Percentiles rank a stretch among this genome's conserved stretches.
Conservation (phyloP, 1,140 invertebrate species). For the Globodera rostochiensis region DNA sequence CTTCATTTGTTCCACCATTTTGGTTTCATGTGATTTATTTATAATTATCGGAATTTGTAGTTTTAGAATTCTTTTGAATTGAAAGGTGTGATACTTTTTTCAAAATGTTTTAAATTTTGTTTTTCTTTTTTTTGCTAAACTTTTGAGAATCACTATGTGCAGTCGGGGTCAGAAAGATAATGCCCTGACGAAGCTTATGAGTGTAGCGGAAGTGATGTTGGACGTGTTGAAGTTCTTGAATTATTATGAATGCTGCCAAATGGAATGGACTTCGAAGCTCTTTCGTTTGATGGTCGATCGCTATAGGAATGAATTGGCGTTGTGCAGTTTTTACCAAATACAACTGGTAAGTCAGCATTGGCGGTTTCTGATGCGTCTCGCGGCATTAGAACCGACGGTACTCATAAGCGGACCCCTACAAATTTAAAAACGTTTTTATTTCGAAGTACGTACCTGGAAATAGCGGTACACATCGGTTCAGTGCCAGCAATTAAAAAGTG, state of each 20-base stretch:
- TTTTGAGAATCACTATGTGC: no score
- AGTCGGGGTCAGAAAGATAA: not conserved
- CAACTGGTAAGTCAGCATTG: not conserved
- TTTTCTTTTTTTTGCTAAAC: no score
- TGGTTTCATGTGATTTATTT: not conserved
- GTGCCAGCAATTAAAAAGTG: no score
- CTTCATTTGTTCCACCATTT: not conserved
- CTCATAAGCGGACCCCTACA: no score
- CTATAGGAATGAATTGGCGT: not conserved
- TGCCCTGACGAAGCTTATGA: not conserved
- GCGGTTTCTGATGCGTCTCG: no score
- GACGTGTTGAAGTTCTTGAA: not conserved
- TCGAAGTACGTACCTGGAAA: no score
- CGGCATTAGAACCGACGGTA: no score
- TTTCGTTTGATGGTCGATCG: not conserved
- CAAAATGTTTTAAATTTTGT: not conserved
- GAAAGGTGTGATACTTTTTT: not conserved
- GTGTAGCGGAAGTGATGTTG: not conserved
- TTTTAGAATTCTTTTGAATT: not conserved
- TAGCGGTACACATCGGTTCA: no score
- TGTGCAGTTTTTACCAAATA: conserved; percentile 1
- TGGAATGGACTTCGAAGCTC: not conserved
- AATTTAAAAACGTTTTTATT: no score
- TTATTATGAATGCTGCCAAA: not conserved
- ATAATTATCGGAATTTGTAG: not conserved